Evolutionary conservation across 1,140 invertebrate genomes (phyloP), one percentile per base, ranked within the genome.

Genomic region (Archegozetes longisetosus): DNA sequence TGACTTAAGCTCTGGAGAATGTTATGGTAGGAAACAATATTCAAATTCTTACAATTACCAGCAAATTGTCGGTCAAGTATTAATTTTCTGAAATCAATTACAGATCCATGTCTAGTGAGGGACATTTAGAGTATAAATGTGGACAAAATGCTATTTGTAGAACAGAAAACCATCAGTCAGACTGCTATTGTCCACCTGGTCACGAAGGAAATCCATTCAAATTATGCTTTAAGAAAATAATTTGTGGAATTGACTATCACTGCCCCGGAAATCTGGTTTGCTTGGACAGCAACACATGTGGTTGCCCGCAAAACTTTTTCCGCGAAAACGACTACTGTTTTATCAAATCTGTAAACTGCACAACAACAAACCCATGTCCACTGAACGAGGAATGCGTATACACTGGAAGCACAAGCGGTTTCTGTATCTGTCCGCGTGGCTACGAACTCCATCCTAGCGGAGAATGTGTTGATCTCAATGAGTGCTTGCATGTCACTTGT

Each of bases 91-190:
- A n/a, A n/a, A n/a, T n/a, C n/a, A n/a, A n/a, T n/a, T n/a, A n/a
- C 22, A 58, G 57, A 58, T 26, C 57, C 57, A 20, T 58, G 57
- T 46, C 14, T 26, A 12, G 20, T 28, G 1, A 51, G 17, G 57
- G 47, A 53, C 52, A 25, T 40, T 77, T 3, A 83, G 57, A 53
- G 14, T 27, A 61, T 29, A 47, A 46, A 29, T 92, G 88, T 69
- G 88, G 88, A 13, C 86, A 86, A 1, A 91, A 91, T 71, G 86
- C 88, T 2, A 70, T 89, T 1, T 93, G 88, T 68, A 77, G 88
- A 0, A 80, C 84, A n/a, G 80, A 86, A 58, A 82, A 85, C 67
- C 87, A 91, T 70, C 77, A 82, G 27, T 86, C 86, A 1, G 81
- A 84, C 67, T 93, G 89, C 70, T 78, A 83, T 2, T 93, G 89